Evolutionary conservation across 2,797 vertebrate species (phyloP).

Genomic region (Glossophaga mutica): DNA sequence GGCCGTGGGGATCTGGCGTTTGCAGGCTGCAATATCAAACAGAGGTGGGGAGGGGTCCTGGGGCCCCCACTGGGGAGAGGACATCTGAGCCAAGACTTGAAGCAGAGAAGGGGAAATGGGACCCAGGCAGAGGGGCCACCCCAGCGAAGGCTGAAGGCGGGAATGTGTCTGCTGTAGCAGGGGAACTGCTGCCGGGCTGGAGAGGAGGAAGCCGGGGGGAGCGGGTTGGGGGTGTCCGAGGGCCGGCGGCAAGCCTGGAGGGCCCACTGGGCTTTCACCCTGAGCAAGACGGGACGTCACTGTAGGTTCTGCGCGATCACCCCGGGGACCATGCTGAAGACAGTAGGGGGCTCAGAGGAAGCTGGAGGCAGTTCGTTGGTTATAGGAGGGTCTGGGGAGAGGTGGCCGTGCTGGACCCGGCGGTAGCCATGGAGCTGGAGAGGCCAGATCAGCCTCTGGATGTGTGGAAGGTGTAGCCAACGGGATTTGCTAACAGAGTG

Average conservation of each 20-base stretch:
- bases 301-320: not conserved
- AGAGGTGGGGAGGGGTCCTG: not conserved
- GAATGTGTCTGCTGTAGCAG: not conserved
- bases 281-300: not conserved
- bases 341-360: not conserved
- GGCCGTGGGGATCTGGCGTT: accelerated
- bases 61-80: not conserved
- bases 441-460: not conserved
- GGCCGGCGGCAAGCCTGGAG: accelerated
- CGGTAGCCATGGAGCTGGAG: no score
- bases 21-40: accelerated
- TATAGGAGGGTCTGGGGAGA: no score
- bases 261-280: not conserved
- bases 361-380: not conserved
- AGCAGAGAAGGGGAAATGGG: not conserved
- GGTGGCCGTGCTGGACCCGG: not conserved
- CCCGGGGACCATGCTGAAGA: not conserved
- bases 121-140: not conserved
- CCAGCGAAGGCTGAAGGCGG: not conserved
- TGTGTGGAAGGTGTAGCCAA: not conserved
- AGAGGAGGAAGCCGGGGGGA: not conserved
- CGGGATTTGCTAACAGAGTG: not conserved
- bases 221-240: not conserved
- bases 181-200: not conserved
- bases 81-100: not conserved